Conservation (phyloP, 1,140 invertebrate species). For the Copidosoma floridanum region DNA sequence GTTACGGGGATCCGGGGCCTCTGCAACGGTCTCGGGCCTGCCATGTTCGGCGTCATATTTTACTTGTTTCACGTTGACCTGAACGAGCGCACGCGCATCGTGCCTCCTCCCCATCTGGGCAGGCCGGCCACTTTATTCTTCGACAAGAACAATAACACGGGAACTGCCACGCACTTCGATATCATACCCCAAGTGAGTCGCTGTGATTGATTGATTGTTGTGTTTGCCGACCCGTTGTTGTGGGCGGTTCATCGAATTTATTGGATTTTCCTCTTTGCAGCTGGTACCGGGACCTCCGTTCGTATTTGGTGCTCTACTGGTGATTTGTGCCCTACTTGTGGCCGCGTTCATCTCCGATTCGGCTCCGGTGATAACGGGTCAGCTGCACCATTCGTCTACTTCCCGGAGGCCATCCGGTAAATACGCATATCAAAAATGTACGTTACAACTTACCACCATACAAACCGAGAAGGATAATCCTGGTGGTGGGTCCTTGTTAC, state of each 20-base stretch:
- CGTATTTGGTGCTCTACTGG: constrained; percentile 95
- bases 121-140: constrained; percentile 51
- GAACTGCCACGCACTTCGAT: constrained; percentile 55
- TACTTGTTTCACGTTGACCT: constrained; percentile 98
- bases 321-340: constrained; percentile 91
- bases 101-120: too few species aligned
- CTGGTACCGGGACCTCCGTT: constrained; percentile 99
- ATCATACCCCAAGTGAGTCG: constrained; percentile 57
- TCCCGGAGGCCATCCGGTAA: constrained; percentile 57
- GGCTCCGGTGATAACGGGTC: constrained; percentile 53
- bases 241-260: too few species aligned
- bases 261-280: constrained; percentile 47
- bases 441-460: constrained; percentile 55
- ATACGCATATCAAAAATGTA: constrained; percentile 59
- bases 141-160: constrained; percentile 53
- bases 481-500: constrained; percentile 50
- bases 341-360: constrained; percentile 87
- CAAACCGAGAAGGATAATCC: constrained; percentile 49
- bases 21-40: constrained; percentile 79
- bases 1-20: constrained; percentile 95
- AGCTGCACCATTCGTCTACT: constrained; percentile 54
- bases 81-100: constrained; percentile 65
- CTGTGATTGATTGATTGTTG: neutral
- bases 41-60: constrained; percentile 95
- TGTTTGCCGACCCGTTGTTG: neutral